Base-by-base conservation (phyloP, 2,888 invertebrate genomes). In the Eupsilia transversa region DNA sequence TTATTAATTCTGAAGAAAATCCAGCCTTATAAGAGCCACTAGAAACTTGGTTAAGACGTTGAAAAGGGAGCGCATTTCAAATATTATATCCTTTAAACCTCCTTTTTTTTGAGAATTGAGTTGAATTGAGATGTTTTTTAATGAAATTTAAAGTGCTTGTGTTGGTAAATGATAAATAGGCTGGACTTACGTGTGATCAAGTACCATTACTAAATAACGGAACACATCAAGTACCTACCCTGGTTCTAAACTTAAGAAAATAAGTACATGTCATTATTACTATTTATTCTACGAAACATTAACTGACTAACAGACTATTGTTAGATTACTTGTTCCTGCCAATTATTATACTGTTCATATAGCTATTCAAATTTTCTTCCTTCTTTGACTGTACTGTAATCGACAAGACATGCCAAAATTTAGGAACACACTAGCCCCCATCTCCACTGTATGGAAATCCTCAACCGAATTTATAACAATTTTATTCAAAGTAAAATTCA, bases 1-100 rank as follows among this genome's bases (percentile, higher is more conserved):
- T 86, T 79, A 74, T 82, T 81, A 76, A 82, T 85, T 87, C 81
- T 71, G 78, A 88, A 89, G 86, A 85, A 90, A 79, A 87, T 86
- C 81, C 83, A 83, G 77, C 77, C 78, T 86, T 78, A 80, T 35
- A 82, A 88, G 86, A n/a, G 87, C 83, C 84, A 87, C 88, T 88
- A 83, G 79, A 86, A 87, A 88, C 77, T 86, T 86, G 65, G 74
- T 83, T 82, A 86, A 86, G 74, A 83, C 66, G 70, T 74, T 77
- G 54, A 68, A 73, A 77, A 60, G 60, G 68, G 67, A 71, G 69
- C 70, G 85, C 74, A 63, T 69, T 78, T 75, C 59, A 74, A 72
- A 69, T 12, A 12, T 14, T 14, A n/a, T n/a, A n/a, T n/a, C n/a
- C n/a, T n/a, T n/a, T n/a, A n/a, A 46, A 20, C 2, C 0, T n/a